These are phyloP conservation scores for Sinocyclocheilus grahami DNA, from an alignment of 2,113 vertebrate genomes.

Conservation along the genomic window DNA sequence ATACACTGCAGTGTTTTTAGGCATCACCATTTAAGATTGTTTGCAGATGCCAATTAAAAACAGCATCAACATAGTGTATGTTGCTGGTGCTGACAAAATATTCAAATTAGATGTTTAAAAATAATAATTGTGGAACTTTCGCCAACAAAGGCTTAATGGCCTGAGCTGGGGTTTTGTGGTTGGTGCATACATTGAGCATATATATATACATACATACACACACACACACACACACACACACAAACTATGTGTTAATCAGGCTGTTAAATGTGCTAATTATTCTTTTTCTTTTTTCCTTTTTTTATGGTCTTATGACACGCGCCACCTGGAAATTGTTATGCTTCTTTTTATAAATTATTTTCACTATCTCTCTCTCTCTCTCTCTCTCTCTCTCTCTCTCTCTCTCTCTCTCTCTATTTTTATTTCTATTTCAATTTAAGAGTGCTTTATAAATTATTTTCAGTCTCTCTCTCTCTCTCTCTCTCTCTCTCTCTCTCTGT, in stretches of 20 bases:
- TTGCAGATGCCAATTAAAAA: constrained; percentile 18
- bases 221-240: too few relatives aligned
- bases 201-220: too few relatives aligned
- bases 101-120: not conserved
- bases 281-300: too few relatives aligned
- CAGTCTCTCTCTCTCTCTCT: too few relatives aligned
- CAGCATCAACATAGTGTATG: not conserved
- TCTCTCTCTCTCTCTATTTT: too few relatives aligned
- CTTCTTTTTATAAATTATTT: not conserved
- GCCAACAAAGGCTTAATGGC: not conserved
- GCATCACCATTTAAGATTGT: not conserved
- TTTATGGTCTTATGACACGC: not conserved
- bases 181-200: too few relatives aligned
- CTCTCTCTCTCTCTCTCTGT: not conserved
- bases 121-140: not conserved
- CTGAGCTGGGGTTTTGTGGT: not conserved
- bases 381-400: not conserved
- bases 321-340: not conserved
- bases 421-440: too few relatives aligned
- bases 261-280: not conserved
- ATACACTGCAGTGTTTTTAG: not conserved
- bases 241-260: not conserved
- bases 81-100: not conserved
- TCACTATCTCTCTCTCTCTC: too few relatives aligned
- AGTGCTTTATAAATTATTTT: not conserved